Evolutionary conservation across 2,797 vertebrate genomes (phyloP), one percentile per base, ranked within the genome.

Genomic region (Enoplosus armatus): DNA sequence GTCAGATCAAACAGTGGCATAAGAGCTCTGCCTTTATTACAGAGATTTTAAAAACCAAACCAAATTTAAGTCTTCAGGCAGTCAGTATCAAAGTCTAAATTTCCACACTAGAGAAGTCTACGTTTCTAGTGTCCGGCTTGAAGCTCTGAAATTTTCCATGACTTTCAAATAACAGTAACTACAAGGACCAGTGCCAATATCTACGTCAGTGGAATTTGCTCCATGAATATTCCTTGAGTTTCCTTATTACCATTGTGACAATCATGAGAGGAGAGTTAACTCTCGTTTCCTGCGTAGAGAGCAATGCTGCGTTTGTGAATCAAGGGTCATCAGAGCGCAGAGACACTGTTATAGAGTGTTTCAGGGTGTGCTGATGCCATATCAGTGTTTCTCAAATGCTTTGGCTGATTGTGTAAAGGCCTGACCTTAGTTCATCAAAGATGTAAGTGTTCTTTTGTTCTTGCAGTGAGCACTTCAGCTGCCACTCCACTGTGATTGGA

Each of bases 111-210:
- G 3, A 53, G 22, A 24, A 10, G 3, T 51, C 6, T 4, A 4
- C 0, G 0, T 26, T 58, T 35, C 5, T 47, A 5, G 12, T 15
- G 1, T 47, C 18, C 2, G 0, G 1, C 26, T 33, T 26, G 4
- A n/a, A 50, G 14, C 15, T 35, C 6, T 26, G 31, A 1, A 54
- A 45, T 29, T 16, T 72, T 62, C 53, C 60, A 54, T 41, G 22
- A 58, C 45, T 58, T 15, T 12, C 7, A 45, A n/a, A 16, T 24
- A 35, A 29, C 20, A 69, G 1, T 33, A 11, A 54, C 14, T 47
- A n/a, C 8, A 8, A 39, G 10, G 37, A 63, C 8, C 6, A 3
- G 0, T 16, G 16, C 1, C 18, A 16, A 5, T 24, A 29, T n/a
- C 50, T 15, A 14, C 11, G 22, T 48, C 4, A 3, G 2, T 48